phyloP scores from a whole-genome alignment of 2,888 invertebrate species.

The Exephanes ischioxanthus region DNA sequence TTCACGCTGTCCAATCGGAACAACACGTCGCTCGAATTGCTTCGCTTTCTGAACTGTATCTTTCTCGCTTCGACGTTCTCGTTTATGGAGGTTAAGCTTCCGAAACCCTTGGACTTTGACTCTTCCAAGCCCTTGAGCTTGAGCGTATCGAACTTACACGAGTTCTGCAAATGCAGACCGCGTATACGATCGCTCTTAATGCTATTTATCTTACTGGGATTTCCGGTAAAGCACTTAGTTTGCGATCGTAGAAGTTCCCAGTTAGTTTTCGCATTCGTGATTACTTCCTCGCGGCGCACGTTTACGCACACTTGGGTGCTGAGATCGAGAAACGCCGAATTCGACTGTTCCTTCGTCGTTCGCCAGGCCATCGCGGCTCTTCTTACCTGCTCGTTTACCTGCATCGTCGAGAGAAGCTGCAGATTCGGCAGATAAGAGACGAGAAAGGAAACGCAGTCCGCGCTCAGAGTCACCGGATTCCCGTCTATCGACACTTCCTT shows the following conservation, averaged over 20 bases:
- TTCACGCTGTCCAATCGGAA: slow-evolving; percentile 73
- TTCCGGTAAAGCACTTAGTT: slow-evolving; percentile 87
- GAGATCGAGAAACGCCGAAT: slow-evolving; percentile 89
- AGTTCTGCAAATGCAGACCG: slow-evolving; percentile 75
- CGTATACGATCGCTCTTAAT: slow-evolving; percentile 75
- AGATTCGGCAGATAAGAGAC: slow-evolving; percentile 93
- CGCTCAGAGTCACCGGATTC: slow-evolving; percentile 93
- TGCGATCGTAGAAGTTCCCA: slow-evolving; percentile 93
- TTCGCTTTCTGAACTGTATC: slow-evolving; percentile 78
- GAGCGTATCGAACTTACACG: slow-evolving; percentile 74
- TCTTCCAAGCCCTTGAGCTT: slow-evolving; percentile 77
- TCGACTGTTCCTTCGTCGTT: slow-evolving; percentile 91
- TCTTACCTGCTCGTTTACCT: slow-evolving; percentile 92
- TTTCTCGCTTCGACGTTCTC: slow-evolving; percentile 79
- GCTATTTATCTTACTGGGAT: slow-evolving; percentile 71
- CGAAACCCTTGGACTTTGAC: slow-evolving; percentile 78
- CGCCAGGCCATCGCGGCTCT: slow-evolving; percentile 93
- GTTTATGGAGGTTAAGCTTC: slow-evolving; percentile 80
- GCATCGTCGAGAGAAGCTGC: slow-evolving; percentile 91
- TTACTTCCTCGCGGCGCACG: slow-evolving; percentile 92
- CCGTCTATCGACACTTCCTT: slow-evolving; percentile 95
- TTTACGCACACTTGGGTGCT: slow-evolving; percentile 87
- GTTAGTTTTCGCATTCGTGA: slow-evolving; percentile 94
- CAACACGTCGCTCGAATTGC: slow-evolving; percentile 80
- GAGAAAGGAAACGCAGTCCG: slow-evolving; percentile 93